Evolutionary conservation across 2,797 vertebrate genomes (phyloP), one percentile per base, ranked within the genome.

Genomic region (Pempheris klunzingeri): DNA sequence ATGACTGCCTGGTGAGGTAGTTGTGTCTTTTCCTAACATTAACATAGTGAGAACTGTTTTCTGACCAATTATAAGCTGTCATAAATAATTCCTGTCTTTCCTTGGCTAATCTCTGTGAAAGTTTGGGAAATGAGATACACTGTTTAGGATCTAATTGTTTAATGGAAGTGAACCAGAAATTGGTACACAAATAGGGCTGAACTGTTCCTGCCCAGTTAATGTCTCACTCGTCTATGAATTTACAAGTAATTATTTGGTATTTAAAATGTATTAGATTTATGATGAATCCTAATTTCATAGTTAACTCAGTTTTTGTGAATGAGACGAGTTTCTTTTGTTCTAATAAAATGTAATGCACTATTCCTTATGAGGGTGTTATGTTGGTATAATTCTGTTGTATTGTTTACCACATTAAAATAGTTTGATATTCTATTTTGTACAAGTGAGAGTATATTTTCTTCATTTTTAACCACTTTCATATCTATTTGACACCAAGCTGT

Each of bases 151-250:
- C n/a, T n/a, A n/a, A n/a, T n/a, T n/a, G n/a, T n/a, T n/a, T n/a
- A n/a, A n/a, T n/a, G n/a, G n/a, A n/a, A n/a, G n/a, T n/a, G n/a
- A n/a, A n/a, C n/a, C n/a, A n/a, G n/a, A n/a, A n/a, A n/a, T n/a
- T n/a, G n/a, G n/a, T n/a, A n/a, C n/a, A n/a, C n/a, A n/a, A n/a
- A n/a, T n/a, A n/a, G n/a, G n/a, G n/a, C n/a, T n/a, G n/a, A n/a
- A n/a, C n/a, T n/a, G n/a, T n/a, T n/a, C n/a, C n/a, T 39, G 43
- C 32, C 3, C 12, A 22, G 22, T 47, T 30, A 5, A 34, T 43
- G 5, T 69, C 0, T 74, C 1, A 15, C 57, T 81, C 24, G 3
- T 81, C 52, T 52, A 22, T 84, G 73, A 79, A 61, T 87, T 86
- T 69, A 44, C 32, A 34, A 14, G 1, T 13, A 3, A 28, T 74